Base-by-base conservation (phyloP, 2,888 invertebrate genomes). In the Chironomus tentans region DNA sequence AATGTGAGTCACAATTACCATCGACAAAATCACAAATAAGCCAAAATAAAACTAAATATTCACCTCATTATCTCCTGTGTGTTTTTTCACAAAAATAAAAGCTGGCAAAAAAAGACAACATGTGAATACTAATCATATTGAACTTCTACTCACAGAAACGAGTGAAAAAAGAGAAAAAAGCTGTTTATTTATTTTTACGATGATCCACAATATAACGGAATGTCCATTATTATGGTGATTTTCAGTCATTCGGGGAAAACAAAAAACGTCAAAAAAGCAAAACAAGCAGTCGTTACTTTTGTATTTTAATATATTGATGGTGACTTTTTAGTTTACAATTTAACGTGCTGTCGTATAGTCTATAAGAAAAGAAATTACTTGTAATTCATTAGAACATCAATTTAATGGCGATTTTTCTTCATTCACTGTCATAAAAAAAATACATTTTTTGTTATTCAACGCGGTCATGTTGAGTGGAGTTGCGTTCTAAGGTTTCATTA, bases 221-320 rank as follows among this genome's bases (percentile, higher is more conserved):
- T 74, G 65, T 74, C 15, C 62, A 48, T 74, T 74, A 68, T 74
- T 74, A 74, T 74, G 74, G 74, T 74, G 65, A 74, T 74, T 74
- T 46, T 38, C n/a, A 15, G 68, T 65, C 65, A 21, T 65, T 24
- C 13, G 65, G 21, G n/a, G 13, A 72, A 72, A 62, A 72, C 72
- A 72, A 72, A 68, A 18, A 65, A 24, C 22, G 65, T 24, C 15
- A 28, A 68, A 38, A 68, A 61, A 73, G 21, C 61, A 70, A 13
- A 70, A 21, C 46, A 28, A 62, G 10, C 70, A 50, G 7, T 18
- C 13, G 28, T 47, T 28, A 48, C 48, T 72, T 28, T 72, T 38
- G 15, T 68, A 22, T 65, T 65, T 18, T 56, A 56, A 56, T 46
- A 21, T 72, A 73, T 73, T 73, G 72, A 61, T 15, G 28, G 38